phyloP scores from a whole-genome alignment of 2,113 vertebrate species.

The Cairina moschata region DNA sequence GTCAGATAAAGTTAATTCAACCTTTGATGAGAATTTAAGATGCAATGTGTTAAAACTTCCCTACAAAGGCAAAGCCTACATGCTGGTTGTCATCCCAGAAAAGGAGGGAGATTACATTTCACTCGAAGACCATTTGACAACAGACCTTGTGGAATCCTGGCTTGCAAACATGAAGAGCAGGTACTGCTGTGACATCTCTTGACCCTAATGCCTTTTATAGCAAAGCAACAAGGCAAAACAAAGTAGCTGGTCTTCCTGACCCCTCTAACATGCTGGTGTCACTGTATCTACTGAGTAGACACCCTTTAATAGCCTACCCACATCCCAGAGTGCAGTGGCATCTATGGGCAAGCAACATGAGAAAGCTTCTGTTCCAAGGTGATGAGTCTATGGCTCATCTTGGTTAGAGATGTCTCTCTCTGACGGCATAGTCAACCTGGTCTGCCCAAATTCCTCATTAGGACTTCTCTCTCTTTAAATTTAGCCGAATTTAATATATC shows the following conservation, averaged over 20 bases:
- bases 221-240: neutral
- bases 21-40: constrained; percentile 77
- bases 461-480: neutral
- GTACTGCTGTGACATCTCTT: constrained; percentile 37
- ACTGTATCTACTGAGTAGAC: neutral
- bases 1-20: constrained; percentile 76
- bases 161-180: constrained; percentile 78
- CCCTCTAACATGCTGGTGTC: neutral
- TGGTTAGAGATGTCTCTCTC: neutral
- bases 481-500: neutral
- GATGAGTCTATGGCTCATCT: neutral
- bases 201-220: neutral
- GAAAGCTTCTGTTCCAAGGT: neutral
- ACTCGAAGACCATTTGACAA: constrained; percentile 86
- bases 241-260: neutral
- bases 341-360: neutral
- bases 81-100: constrained; percentile 89
- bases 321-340: neutral
- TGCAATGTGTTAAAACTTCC: constrained; percentile 87
- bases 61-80: constrained; percentile 83
- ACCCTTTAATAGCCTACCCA: neutral
- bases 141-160: constrained; percentile 83
- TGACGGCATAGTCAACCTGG: neutral
- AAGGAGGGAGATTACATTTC: constrained; percentile 80
- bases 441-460: neutral